Percentiles rank a stretch among this genome's conserved stretches.
phyloP scores from a whole-genome alignment of 2,888 invertebrate species.

The Sphinx pinastri region DNA sequence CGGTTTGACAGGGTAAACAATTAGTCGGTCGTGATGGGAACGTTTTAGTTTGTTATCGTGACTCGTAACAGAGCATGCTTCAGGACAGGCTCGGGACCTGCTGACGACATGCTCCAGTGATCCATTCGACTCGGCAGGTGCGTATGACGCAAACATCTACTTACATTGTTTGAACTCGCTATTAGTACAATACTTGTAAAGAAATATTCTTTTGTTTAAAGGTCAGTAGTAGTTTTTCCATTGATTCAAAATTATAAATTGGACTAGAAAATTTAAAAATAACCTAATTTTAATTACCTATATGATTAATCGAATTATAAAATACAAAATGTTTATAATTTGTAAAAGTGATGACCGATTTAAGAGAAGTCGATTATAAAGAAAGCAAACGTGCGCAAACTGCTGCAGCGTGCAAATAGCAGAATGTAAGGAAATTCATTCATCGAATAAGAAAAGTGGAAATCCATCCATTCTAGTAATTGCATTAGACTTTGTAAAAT shows the following conservation, averaged over 20 bases:
- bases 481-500: neutral
- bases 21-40: constrained; percentile 59
- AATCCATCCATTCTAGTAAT: neutral
- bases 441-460: neutral
- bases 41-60: constrained; percentile 41
- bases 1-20: constrained; percentile 46
- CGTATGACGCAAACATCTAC: constrained; percentile 39
- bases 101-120: constrained; percentile 62
- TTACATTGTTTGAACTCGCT: neutral
- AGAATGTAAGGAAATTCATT: constrained; percentile 3
- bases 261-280: no score
- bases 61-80: constrained; percentile 50
- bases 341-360: neutral
- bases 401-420: neutral
- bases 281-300: neutral
- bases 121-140: constrained; percentile 74
- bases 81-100: constrained; percentile 52
- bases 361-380: neutral
- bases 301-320: neutral
- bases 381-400: neutral
- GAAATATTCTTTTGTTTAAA: neutral
- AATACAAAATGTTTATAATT: neutral
- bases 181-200: neutral
- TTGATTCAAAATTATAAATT: no score
- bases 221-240: no score